Conservation (phyloP, 2,888 invertebrate species). For the Campaea margaritaria region DNA sequence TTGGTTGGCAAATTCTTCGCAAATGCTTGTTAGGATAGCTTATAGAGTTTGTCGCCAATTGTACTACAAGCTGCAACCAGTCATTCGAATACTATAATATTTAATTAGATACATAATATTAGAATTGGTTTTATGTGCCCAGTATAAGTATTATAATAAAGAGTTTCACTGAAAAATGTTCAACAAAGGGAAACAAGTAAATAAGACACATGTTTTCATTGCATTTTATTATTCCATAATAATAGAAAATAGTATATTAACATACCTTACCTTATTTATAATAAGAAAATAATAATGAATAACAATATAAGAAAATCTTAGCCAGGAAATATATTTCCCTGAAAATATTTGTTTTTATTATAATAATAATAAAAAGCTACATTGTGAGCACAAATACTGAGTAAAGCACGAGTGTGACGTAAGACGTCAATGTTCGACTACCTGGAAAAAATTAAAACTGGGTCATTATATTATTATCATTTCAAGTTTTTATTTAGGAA, state of each 20-base stretch:
- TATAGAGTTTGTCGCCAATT: no score
- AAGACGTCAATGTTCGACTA: conserved; percentile 37
- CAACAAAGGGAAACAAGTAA: neutral
- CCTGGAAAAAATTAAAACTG: conserved; percentile 46
- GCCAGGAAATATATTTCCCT: conserved; percentile 31
- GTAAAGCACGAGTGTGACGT: conserved; percentile 39
- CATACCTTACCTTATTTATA: conserved; percentile 19
- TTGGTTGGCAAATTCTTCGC: no score
- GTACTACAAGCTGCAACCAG: no score
- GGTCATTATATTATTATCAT: no score
- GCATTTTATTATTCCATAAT: conserved; percentile 23
- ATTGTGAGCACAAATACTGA: conserved; percentile 34
- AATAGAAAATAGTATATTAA: conserved; percentile 30
- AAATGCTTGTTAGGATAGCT: no score
- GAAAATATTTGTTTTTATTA: conserved; percentile 28
- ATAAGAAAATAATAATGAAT: conserved; percentile 22
- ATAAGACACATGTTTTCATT: conserved; percentile 5
- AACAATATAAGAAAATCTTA: conserved; percentile 24
- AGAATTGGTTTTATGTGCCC: no score
- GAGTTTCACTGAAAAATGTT: neutral
- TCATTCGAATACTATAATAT: no score
- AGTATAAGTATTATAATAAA: no score
- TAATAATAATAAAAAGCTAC: conserved; percentile 38
- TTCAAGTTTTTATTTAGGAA: neutral
- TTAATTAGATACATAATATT: no score